Base-by-base conservation (phyloP, 1,140 invertebrate species). In the Bombus sibiricus region DNA sequence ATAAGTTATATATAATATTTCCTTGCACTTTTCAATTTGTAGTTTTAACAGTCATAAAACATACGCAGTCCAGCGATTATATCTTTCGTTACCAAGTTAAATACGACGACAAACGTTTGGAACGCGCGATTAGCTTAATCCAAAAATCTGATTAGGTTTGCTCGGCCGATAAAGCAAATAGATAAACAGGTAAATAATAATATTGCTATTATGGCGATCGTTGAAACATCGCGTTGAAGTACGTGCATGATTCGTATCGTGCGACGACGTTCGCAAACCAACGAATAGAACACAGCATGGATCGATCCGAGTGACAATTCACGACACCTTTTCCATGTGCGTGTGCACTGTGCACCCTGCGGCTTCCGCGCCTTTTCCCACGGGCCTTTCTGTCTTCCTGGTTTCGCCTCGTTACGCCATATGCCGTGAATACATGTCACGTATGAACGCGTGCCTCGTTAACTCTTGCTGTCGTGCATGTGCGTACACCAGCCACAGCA, bases 271-370 rank as follows among this genome's bases (percentile, higher is more conserved):
- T 41, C 41, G 68, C 71, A 75, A 85, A 59, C 72, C n/a, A 77
- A 32, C 47, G n/a, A 5, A 9, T 8, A 8, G 66, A 53, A 34
- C 66, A 32, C 18, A 28, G 10, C 10, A 43, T 66, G 76, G 75
- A 89, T 89, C 85, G 89, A 90, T 90, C 85, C 77, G n/a, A 34
- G 53, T 57, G 80, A 76, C 77, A 66, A 84, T 90, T 80, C 78
- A 71, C 88, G 85, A 89, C 82, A 80, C 83, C 82, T 85, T 82
- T 87, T 74, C 78, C 64, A 69, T 47, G 69, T 80, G 76, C 76
- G 87, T 77, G 66, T 80, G 75, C 68, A 71, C 57, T 69, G 59
- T 80, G 79, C 68, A 71, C 57, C 68, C 66, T 64, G 75, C 53
- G 53, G 73, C 59, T 64, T 59, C 57, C 73, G 64, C 69, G 53